Conservation (phyloP, 1,140 invertebrate genomes). For the Chrysoperla carnea region DNA sequence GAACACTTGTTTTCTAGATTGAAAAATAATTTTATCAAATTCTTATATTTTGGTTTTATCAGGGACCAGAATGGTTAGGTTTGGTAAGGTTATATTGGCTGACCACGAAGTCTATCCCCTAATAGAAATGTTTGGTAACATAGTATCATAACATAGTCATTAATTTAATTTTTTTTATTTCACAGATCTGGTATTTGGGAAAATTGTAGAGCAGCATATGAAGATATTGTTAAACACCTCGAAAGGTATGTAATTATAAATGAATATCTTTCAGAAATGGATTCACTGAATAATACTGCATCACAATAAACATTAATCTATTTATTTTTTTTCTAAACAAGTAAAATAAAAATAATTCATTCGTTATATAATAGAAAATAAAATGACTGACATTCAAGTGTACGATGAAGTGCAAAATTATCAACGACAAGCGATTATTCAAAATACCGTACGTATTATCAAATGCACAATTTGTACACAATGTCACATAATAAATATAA, state of each 20-base stretch:
- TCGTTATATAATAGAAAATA: no score
- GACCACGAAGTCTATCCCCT: no score
- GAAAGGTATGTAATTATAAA: slow-evolving; percentile 50
- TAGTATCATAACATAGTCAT: no score
- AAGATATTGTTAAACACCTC: slow-evolving; percentile 83
- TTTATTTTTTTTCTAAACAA: no score
- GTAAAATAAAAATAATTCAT: no score
- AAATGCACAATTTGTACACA: not conserved
- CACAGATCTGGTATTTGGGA: slow-evolving; percentile 81
- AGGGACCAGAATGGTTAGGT: no score
- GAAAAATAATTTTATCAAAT: no score
- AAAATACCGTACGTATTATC: slow-evolving; percentile 2
- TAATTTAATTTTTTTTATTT: slow-evolving; percentile 8
- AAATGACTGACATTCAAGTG: not conserved
- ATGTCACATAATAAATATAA: no score
- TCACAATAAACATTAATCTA: not conserved
- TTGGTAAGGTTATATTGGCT: no score
- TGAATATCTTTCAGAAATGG: not conserved
- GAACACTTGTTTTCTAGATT: no score
- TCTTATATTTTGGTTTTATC: no score
- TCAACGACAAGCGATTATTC: slow-evolving; percentile 4
- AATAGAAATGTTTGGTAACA: no score
- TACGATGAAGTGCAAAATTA: not conserved
- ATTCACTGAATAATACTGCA: not conserved
- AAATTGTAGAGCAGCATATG: slow-evolving; percentile 81